Base-by-base conservation (phyloP, 1,140 invertebrate genomes). In the Ips typographus region DNA sequence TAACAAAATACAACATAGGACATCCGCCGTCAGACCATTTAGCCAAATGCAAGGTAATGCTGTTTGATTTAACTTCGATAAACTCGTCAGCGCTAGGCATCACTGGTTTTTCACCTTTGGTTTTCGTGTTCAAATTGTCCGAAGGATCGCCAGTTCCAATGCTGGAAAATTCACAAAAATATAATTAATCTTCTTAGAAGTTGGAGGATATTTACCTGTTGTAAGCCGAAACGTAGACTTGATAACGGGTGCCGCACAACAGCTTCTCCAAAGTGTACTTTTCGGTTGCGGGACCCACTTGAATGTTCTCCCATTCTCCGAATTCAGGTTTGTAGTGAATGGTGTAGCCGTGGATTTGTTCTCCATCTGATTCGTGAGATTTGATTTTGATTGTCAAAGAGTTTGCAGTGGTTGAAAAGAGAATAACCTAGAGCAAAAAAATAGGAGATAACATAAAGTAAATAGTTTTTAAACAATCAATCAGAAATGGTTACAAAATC, bases 11-110 rank as follows among this genome's bases (percentile, higher is more conserved):
- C 53, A 93, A 87, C 90, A 98, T 97, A 1, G 94, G 93, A 81
- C 96, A 98, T 41, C 95, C 95, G 67, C 94, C 94, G 80, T 96
- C 94, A 61, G 92, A 90, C 96, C 96, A 98, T 62, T 94, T 90
- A 75, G 90, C 92, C 53, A 98, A 85, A 77, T 96, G 94, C 56
- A 98, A 83, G 4, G 92, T 93, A 7, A 98, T 93, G 71, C 91
- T 95, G 66, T 94, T 95, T 2, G 92, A 92, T 3, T 94, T 96
- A 1, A 94, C 91, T 80, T 94, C 93, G 79, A 96, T 93, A 79
- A 96, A 94, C 77, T 91, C 88, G n/a, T 89, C 85, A 40, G 92
- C 93, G 77, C 92, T 91, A 0, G 94, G 94, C 43, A 94, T 89
- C n/a, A 92, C 90, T 6, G 94, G 94, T 82, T 94, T 94, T 57